These are phyloP conservation scores for Triplophysa tibetana DNA, from an alignment of 2,113 vertebrate species.

Conservation along the genomic window DNA sequence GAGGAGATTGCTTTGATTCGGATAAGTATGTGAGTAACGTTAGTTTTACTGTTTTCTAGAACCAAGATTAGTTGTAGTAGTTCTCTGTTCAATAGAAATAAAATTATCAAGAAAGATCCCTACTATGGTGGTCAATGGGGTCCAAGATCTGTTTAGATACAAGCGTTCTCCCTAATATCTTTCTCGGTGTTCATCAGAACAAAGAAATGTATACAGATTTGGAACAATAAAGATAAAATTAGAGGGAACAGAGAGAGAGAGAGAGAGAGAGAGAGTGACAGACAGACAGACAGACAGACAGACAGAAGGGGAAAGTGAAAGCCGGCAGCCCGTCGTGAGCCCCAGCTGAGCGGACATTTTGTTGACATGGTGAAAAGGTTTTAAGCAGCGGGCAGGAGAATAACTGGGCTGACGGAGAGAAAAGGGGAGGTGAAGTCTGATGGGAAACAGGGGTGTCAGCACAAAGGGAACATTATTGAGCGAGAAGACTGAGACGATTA, in stretches of 20 bases:
- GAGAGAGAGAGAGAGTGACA: neutral
- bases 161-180: too few species aligned
- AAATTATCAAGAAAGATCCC: too few species aligned
- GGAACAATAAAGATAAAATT: too few species aligned
- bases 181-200: too few species aligned
- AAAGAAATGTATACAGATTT: too few species aligned
- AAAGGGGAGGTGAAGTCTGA: conserved; percentile 15
- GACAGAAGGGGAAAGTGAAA: conserved; percentile 47
- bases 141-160: too few species aligned
- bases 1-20: too few species aligned
- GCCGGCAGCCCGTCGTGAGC: conserved; percentile 19
- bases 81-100: too few species aligned
- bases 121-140: too few species aligned
- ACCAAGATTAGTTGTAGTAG: too few species aligned
- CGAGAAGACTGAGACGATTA: conserved; percentile 61
- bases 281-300: neutral
- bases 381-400: conserved; percentile 46
- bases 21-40: too few species aligned
- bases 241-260: conserved; percentile 12
- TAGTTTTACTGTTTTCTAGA: too few species aligned
- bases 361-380: conserved; percentile 53
- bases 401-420: neutral
- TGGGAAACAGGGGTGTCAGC: conserved; percentile 39
- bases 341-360: conserved; percentile 55
- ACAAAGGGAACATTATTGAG: conserved; percentile 65